phyloP scores from a whole-genome alignment of 2,113 vertebrate species.

The Podarcis cretensis region DNA sequence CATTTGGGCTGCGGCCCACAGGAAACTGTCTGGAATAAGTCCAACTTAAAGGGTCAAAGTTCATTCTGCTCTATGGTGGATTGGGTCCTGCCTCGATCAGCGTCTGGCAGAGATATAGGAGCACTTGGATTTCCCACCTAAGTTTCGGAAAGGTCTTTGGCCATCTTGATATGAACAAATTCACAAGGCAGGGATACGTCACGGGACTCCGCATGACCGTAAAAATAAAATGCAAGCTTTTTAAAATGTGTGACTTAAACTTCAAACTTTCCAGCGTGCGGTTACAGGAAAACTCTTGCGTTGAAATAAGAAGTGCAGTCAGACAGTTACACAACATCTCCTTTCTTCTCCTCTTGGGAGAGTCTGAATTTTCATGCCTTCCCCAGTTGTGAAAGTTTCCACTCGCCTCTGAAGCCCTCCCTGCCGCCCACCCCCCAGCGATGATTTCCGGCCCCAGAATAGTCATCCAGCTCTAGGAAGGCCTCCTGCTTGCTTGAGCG shows the following conservation, averaged over 20 bases:
- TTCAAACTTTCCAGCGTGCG: background rate
- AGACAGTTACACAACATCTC: background rate
- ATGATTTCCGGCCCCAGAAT: conserved; percentile 22
- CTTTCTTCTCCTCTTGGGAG: background rate
- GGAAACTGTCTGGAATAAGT: too few relatives aligned
- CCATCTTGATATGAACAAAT: background rate
- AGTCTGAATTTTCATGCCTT: background rate
- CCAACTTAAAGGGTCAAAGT: background rate
- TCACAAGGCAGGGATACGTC: rapidly evolving
- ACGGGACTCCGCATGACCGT: rapidly evolving
- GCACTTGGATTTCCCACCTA: background rate
- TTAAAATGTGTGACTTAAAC: background rate
- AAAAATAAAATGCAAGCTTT: rapidly evolving
- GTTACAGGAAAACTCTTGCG: rapidly evolving
- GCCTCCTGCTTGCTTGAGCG: background rate
- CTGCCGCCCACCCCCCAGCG: too few relatives aligned
- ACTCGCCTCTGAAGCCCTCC: too few relatives aligned
- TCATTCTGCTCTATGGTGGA: background rate
- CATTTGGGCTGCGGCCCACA: too few relatives aligned
- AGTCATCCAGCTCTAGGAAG: conserved; percentile 15
- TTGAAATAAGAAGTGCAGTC: conserved; percentile 4
- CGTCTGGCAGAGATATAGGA: too few relatives aligned
- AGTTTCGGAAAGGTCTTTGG: background rate
- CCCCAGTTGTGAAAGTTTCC: background rate
- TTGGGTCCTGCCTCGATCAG: background rate